phyloP scores from a whole-genome alignment of 2,888 invertebrate species.

The Perithous albicinctus region DNA sequence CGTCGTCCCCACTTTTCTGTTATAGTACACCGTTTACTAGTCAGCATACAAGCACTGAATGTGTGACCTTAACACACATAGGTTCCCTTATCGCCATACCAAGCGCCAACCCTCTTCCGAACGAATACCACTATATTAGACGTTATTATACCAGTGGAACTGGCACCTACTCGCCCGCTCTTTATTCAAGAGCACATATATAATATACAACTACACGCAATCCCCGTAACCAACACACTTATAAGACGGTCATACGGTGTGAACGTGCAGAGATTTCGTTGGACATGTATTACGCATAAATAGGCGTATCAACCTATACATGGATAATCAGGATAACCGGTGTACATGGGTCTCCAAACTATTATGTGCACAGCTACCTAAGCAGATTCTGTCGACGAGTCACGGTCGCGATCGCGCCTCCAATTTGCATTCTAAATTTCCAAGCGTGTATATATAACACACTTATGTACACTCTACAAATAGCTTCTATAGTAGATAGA shows the following conservation, averaged over 20 bases:
- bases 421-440: slow-evolving; percentile 78
- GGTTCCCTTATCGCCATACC: slow-evolving; percentile 10
- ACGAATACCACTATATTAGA: slow-evolving; percentile 35
- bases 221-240: slow-evolving; percentile 5
- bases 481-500: not conserved
- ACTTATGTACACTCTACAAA: not conserved
- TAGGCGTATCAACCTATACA: slow-evolving; percentile 27
- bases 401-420: slow-evolving; percentile 76
- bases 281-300: slow-evolving; percentile 37
- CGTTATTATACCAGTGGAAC: slow-evolving; percentile 17
- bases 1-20: slow-evolving; percentile 13
- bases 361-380: slow-evolving; percentile 73
- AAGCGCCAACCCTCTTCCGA: slow-evolving; percentile 9
- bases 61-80: slow-evolving; percentile 45
- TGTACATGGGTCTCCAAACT: slow-evolving; percentile 14
- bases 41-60: slow-evolving; percentile 16
- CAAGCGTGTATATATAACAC: slow-evolving; percentile 11
- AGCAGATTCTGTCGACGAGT: slow-evolving; percentile 79
- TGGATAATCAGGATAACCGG: slow-evolving; percentile 32
- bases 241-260: slow-evolving; percentile 11
- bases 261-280: not conserved
- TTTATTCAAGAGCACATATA: not conserved
- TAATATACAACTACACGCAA: not conserved
- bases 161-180: not conserved
- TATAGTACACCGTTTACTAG: not conserved